Evolutionary conservation across 2,888 invertebrate genomes (phyloP).

Genomic region (Ochropacha duplaris): DNA sequence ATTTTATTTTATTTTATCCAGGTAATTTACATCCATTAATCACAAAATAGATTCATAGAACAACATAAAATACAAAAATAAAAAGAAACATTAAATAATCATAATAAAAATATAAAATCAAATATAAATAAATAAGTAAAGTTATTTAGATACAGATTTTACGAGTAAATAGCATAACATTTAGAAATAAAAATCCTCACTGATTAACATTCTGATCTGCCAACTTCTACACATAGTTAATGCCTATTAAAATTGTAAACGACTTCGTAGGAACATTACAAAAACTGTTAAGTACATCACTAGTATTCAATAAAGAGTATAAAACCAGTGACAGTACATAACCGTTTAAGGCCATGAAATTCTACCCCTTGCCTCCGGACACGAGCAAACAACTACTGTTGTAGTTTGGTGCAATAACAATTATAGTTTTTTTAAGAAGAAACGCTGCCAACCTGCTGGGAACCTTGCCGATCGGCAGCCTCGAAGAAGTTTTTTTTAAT

Average conservation of each 20-base stretch:
- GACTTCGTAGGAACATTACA: constrained; percentile 21
- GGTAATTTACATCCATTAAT: no score
- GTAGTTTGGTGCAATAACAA: constrained; percentile 14
- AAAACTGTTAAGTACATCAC: constrained; percentile 29
- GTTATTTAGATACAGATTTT: no score
- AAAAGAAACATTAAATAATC: no score
- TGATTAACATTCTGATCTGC: not conserved
- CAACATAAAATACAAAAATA: no score
- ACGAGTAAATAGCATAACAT: not conserved
- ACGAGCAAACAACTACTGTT: constrained; percentile 18
- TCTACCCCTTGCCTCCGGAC: constrained; percentile 47
- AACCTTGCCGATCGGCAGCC: no score
- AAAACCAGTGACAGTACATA: constrained; percentile 29
- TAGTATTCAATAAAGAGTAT: constrained; percentile 26
- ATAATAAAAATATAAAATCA: no score
- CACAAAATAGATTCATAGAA: no score
- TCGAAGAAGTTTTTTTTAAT: no score
- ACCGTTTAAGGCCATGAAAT: constrained; percentile 63
- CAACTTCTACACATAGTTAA: not conserved
- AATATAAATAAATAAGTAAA: no score
- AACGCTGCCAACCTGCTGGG: no score
- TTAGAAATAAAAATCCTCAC: not conserved
- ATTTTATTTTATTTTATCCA: no score
- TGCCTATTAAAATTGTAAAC: constrained; percentile 13
- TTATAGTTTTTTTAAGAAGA: not conserved